Conservation (phyloP, 2,113 vertebrate genomes). For the Petroica traversi region DNA sequence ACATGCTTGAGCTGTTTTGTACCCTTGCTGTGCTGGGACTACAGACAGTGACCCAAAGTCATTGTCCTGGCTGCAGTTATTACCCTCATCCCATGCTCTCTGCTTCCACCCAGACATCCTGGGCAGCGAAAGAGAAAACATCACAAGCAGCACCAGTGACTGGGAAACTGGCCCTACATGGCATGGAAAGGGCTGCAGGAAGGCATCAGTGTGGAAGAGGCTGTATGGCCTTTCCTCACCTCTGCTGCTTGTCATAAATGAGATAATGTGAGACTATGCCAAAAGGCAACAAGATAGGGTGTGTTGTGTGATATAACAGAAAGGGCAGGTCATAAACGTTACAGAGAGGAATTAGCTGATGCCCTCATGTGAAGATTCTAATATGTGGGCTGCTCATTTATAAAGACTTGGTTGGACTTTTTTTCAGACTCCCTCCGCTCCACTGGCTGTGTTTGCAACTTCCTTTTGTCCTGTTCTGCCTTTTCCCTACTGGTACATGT, state of each 20-base stretch:
- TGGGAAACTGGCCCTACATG: constrained; percentile 7
- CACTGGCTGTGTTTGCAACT: neutral
- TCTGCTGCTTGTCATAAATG: neutral
- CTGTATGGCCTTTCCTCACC: neutral
- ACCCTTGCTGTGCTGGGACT: neutral
- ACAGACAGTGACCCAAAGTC: neutral
- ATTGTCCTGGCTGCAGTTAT: neutral
- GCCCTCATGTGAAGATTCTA: neutral
- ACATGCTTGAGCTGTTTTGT: neutral
- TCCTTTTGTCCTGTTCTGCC: neutral
- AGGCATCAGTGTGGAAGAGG: neutral
- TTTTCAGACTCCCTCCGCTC: neutral
- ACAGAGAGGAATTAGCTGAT: neutral
- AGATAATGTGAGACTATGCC: neutral
- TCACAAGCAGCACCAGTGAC: neutral
- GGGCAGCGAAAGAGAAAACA: neutral
- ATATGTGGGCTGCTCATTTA: neutral
- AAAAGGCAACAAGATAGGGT: neutral
- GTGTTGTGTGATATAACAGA: neutral
- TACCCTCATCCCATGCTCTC: neutral
- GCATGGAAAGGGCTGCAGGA: constrained; percentile 8
- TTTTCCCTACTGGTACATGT: neutral
- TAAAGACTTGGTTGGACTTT: neutral
- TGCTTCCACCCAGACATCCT: neutral
- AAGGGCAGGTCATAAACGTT: neutral